These are phyloP conservation scores for Passerina amoena DNA, from an alignment of 2,113 vertebrate genomes.

Conservation along the genomic window DNA sequence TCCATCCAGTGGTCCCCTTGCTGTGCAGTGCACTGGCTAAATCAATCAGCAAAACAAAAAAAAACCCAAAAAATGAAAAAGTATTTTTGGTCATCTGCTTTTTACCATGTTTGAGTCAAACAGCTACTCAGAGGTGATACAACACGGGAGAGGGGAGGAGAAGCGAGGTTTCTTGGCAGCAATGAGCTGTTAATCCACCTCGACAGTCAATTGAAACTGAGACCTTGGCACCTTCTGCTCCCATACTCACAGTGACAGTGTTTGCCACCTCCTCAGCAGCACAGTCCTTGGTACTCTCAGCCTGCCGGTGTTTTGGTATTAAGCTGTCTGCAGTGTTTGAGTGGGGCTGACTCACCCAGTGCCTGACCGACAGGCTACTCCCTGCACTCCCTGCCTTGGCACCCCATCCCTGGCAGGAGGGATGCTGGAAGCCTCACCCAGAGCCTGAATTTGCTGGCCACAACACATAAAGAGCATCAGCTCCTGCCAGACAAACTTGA, in stretches of 20 bases:
- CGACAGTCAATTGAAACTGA: neutral
- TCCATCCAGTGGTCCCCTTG: neutral
- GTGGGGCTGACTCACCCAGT: neutral
- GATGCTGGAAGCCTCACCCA: neutral
- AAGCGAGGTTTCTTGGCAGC: neutral
- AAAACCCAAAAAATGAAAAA: neutral
- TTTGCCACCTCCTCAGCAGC: neutral
- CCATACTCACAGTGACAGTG: fast-evolving
- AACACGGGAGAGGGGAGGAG: neutral
- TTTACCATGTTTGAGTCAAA: neutral
- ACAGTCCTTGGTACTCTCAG: neutral
- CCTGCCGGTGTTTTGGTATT: neutral
- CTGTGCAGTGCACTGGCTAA: neutral
- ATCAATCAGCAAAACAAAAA: neutral
- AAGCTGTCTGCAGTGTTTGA: fast-evolving
- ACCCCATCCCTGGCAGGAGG: neutral
- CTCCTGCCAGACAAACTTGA: neutral
- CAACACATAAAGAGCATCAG: neutral
- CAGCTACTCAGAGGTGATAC: neutral
- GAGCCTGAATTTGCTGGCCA: neutral
- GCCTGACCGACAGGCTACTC: neutral
- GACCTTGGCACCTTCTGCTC: neutral
- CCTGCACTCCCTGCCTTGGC: neutral
- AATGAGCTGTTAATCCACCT: neutral
- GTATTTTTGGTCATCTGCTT: neutral